These are phyloP conservation scores for Aphelinus atriplicis DNA, from an alignment of 1,140 invertebrate species.

Conservation along the genomic window DNA sequence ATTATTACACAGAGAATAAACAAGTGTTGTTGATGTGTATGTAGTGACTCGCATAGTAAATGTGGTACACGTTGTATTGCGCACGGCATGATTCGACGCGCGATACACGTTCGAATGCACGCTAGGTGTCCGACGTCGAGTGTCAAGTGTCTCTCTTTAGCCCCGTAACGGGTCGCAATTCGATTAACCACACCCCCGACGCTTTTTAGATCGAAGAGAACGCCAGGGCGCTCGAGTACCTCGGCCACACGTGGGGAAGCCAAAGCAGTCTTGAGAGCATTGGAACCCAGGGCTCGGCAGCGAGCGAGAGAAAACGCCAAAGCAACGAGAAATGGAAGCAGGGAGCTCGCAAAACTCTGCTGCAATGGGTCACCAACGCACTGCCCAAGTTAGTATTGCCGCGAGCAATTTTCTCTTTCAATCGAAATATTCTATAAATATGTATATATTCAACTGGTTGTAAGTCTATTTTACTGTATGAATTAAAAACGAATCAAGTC, in stretches of 20 bases:
- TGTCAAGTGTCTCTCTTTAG: slow-evolving; percentile 1
- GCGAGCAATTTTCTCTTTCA: too few relatives aligned
- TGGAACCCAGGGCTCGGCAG: slow-evolving; percentile 73
- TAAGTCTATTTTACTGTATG: too few relatives aligned
- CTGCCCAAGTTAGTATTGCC: slow-evolving; percentile 81
- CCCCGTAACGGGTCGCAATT: not conserved
- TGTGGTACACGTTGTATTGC: slow-evolving; percentile 13
- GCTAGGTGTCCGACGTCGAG: slow-evolving; percentile 34
- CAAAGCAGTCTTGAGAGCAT: slow-evolving; percentile 82
- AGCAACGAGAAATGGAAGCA: slow-evolving; percentile 81
- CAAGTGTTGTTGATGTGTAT: not conserved
- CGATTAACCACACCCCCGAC: not conserved
- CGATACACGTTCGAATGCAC: slow-evolving; percentile 36
- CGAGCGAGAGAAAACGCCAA: slow-evolving; percentile 63
- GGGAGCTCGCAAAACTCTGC: slow-evolving; percentile 89
- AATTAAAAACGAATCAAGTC: too few relatives aligned
- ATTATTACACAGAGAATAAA: not conserved
- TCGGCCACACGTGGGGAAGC: slow-evolving; percentile 83
- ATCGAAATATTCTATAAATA: too few relatives aligned
- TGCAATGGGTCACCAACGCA: slow-evolving; percentile 95
- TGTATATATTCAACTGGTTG: too few relatives aligned
- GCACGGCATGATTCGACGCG: slow-evolving; percentile 43
- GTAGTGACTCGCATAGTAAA: not conserved
- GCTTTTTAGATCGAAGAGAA: slow-evolving; percentile 92
- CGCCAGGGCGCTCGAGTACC: slow-evolving; percentile 87